Percentiles rank a stretch among this genome's conserved stretches.
Evolutionary conservation across 30 jellyfish, hydroid and myxozoan species (phyloP).

Genomic region (Morbakka virulenta): DNA sequence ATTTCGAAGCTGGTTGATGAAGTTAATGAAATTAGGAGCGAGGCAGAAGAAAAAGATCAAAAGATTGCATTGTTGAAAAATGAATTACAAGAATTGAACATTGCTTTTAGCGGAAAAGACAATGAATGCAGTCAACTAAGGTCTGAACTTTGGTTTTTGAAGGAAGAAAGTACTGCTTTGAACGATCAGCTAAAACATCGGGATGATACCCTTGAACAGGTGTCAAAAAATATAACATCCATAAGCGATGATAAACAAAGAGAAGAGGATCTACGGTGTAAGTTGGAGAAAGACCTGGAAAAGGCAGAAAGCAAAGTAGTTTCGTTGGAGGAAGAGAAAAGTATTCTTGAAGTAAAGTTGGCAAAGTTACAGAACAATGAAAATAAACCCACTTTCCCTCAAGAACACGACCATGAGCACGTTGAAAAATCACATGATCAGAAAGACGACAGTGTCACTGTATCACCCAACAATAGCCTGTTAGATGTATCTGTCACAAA

Average conservation of each 20-base stretch:
- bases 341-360: background rate
- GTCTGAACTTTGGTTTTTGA: background rate
- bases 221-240: background rate
- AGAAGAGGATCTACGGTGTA: background rate
- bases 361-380: background rate
- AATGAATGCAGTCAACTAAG: background rate
- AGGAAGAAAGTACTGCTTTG: background rate
- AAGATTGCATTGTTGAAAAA: conserved; percentile 8
- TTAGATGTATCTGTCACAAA: background rate
- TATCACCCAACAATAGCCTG: background rate
- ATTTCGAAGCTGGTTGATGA: background rate
- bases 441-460: background rate
- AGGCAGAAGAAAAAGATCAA: background rate
- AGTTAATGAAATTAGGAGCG: background rate
- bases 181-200: background rate
- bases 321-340: background rate
- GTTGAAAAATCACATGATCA: background rate
- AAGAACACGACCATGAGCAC: background rate
- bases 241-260: background rate
- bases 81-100: conserved; percentile 2
- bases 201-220: background rate
- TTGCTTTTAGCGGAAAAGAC: background rate
- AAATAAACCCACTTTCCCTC: background rate
- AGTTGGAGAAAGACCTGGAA: background rate
- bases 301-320: background rate